Percentiles rank a stretch among this genome's conserved stretches.
Conservation (phyloP, 2,113 vertebrate species). For the Corydoras maculifer region DNA sequence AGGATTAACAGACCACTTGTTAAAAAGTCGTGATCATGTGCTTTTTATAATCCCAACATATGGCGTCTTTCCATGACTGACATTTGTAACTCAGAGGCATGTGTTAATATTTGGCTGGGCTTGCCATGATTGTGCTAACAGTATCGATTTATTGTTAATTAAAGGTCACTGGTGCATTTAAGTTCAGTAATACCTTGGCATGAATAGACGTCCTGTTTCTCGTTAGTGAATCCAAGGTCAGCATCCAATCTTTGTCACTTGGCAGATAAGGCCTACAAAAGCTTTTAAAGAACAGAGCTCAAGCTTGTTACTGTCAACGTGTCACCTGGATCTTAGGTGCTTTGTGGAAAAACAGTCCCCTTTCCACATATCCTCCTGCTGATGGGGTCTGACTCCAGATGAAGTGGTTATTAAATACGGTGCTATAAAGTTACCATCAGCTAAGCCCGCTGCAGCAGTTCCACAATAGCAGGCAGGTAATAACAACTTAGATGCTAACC, state of each 20-base stretch:
- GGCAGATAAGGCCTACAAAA: constrained; percentile 43
- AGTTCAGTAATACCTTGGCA: neutral
- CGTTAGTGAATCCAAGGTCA: constrained; percentile 12
- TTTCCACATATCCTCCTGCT: constrained; percentile 14
- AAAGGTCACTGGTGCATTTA: constrained; percentile 31
- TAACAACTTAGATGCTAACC: constrained; percentile 59
- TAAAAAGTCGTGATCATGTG: neutral
- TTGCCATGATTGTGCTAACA: constrained; percentile 23
- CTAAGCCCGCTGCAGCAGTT: constrained; percentile 58
- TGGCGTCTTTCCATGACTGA: constrained; percentile 1
- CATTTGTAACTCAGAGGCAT: neutral
- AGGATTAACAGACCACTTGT: no score
- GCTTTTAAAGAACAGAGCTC: constrained; percentile 53
- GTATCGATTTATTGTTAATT: constrained; percentile 17
- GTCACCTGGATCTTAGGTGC: constrained; percentile 67
- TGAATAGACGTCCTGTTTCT: constrained; percentile 54
- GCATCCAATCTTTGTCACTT: constrained; percentile 41
- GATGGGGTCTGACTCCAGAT: constrained; percentile 48
- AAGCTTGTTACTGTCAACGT: constrained; percentile 68
- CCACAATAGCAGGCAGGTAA: constrained; percentile 64
- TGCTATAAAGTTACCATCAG: constrained; percentile 67
- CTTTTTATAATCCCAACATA: constrained; percentile 13
- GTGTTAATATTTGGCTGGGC: constrained; percentile 1
- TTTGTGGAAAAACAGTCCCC: constrained; percentile 62
- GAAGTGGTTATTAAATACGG: constrained; percentile 52